Base-by-base conservation (phyloP, 2,113 vertebrate genomes). In the Furnarius figulus region DNA sequence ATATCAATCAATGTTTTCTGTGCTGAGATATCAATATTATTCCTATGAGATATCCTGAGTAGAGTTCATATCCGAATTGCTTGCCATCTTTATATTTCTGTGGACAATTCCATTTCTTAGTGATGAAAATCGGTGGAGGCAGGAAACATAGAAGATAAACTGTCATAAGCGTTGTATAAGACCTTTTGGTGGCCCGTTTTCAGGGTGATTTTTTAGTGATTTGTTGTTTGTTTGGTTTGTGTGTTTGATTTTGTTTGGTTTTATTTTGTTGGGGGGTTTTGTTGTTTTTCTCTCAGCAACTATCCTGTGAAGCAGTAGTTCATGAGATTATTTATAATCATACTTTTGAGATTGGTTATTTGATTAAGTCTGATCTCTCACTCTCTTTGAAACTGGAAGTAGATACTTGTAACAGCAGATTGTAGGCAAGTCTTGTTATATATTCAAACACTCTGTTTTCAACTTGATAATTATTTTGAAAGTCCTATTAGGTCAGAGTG, bases 151-250 rank as follows among this genome's bases (percentile, higher is more conserved):
- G 42, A 35, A 92, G 50, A 39, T 49, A 85, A 85, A 87, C 53
- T 91, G 67, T 66, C 17, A 76, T 92, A 92, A 40, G 11, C 85
- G 84, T 96, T 77, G 84, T 93, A 67, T 95, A 96, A 89, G 90
- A 68, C 82, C 71, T 95, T 95, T 96, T 72, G 71, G 10, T 97
- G 88, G 87, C 87, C 79, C 77, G 93, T 67, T 91, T 89, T 75
- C 68, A 79, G 27, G 5, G 25, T 9, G 35, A 8, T 37, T 61
- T 61, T 35, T 14, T 58, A 14, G 7, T 35, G 24, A 23, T 24
- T 59, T 21, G 24, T 59, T 59, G 7, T 23, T n/a, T n/a, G 58
- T 20, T 33, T 33, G 56, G 20, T 14, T 15, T 37, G 9, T 37
- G 37, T 37, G 20, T n/a, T 33, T 17, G 22, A 14, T 20, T 14